Evolutionary conservation across 2,113 vertebrate species (phyloP), one percentile per base, ranked within the genome.

Genomic region (Diadophis punctatus): DNA sequence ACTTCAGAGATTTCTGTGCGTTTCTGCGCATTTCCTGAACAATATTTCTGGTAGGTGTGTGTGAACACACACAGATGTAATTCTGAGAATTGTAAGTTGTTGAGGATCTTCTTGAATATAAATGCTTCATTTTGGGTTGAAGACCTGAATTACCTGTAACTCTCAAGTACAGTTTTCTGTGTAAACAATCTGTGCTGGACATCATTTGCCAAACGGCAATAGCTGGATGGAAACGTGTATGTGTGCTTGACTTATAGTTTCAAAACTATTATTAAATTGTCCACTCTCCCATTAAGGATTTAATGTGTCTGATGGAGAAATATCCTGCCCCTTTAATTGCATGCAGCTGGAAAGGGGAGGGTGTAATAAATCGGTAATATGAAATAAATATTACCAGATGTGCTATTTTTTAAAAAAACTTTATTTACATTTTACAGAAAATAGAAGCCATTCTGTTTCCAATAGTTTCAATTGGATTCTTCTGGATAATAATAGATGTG

Each of bases 21-120:
- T n/a, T n/a, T n/a, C n/a, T n/a, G n/a, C n/a, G n/a, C 30, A 58
- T 86, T 93, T 39, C 92, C 56, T 93, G 86, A 92, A 7, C 48
- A 63, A 93, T 80, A 58, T 55, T 11, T 95, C 90, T 46, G 91
- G 86, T 25, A 91, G 55, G 3, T 49, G 27, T 94, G 95, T 93
- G 53, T 46, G 16, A 87, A 30, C 3, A 27, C 53, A 85, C 53
- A 85, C 20, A 30, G 63, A 8, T n/a, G 12, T 58, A 53, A 89
- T 51, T 89, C 58, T 68, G 56, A 84, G 52, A 92, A 84, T 88
- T 85, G 68, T 49, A 23, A 68, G 43, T 22, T 25, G 27, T 49
- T 84, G 39, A 92, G 87, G 56, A 89, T 58, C 84, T 92, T 85
- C 52, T 56, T 92, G 16, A 89, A 84, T 53, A 25, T 88, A 43